These are phyloP conservation scores for Rhopalosiphum nymphaeae DNA, from an alignment of 2,888 invertebrate genomes.

Conservation along the genomic window DNA sequence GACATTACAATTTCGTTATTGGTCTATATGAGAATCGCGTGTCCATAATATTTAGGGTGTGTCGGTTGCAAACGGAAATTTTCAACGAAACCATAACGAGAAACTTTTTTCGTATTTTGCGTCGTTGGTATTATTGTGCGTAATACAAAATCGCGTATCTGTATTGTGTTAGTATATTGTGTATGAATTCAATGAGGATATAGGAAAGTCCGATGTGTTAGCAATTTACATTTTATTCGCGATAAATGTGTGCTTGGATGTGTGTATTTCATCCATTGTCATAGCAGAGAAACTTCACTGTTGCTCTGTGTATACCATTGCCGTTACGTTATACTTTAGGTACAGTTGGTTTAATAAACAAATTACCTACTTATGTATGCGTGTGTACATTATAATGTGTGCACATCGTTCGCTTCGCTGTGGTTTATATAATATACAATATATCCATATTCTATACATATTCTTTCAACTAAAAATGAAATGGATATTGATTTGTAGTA, in stretches of 20 bases:
- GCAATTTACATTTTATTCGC: not conserved
- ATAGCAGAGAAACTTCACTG: not conserved
- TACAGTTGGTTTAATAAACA: slow-evolving; percentile 33
- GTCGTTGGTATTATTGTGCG: not conserved
- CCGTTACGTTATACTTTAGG: not conserved
- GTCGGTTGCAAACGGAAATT: not conserved
- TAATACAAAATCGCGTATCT: not conserved
- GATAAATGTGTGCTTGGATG: slow-evolving; percentile 15
- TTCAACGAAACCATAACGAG: not conserved
- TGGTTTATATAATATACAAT: not conserved
- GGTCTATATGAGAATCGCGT: not conserved
- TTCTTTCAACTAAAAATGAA: slow-evolving; percentile 13
- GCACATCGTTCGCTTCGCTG: not conserved
- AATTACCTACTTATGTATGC: not conserved
- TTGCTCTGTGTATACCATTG: not conserved
- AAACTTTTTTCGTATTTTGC: not conserved
- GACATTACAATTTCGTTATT: not conserved
- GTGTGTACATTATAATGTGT: not conserved
- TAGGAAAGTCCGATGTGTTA: not conserved
- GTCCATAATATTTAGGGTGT: not conserved
- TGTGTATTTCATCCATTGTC: not conserved
- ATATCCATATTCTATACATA: not conserved
- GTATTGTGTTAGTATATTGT: not conserved
- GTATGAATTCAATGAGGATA: not conserved
- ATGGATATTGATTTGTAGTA: slow-evolving; percentile 44